Percentiles rank a stretch among this genome's conserved stretches.
Conservation (phyloP, 2,113 vertebrate species). For the Rynchops niger region DNA sequence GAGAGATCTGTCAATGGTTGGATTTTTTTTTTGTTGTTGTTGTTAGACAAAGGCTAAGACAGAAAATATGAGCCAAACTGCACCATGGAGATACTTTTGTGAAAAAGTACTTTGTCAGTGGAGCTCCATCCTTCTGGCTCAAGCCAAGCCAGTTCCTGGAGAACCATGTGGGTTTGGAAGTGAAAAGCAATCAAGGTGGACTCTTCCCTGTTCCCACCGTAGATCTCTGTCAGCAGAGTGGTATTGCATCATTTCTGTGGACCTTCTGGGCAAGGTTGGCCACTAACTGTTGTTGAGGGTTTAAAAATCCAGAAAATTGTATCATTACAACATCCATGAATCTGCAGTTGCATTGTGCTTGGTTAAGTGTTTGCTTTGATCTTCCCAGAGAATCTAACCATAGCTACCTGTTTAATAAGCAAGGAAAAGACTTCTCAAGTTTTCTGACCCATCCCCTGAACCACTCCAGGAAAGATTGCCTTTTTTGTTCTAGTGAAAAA, state of each 20-base stretch:
- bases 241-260: background rate
- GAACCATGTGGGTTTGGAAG: background rate
- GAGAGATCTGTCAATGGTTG: background rate
- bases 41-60: background rate
- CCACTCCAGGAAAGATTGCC: slow-evolving; percentile 7
- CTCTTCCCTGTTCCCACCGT: background rate
- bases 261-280: background rate
- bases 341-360: background rate
- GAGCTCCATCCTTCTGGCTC: background rate
- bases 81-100: background rate
- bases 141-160: background rate
- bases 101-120: background rate
- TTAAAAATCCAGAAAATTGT: slow-evolving; percentile 4
- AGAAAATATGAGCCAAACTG: background rate
- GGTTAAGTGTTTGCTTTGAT: slow-evolving; percentile 18
- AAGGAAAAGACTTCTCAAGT: background rate
- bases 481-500: background rate
- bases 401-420: background rate
- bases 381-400: background rate
- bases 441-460: background rate
- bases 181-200: background rate
- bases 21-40: background rate
- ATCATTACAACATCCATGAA: background rate
- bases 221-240: background rate
- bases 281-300: background rate